Percentiles rank a stretch among this genome's conserved stretches.
phyloP scores from a whole-genome alignment of 2,797 vertebrate genomes.

The Discoglossus pictus region DNA sequence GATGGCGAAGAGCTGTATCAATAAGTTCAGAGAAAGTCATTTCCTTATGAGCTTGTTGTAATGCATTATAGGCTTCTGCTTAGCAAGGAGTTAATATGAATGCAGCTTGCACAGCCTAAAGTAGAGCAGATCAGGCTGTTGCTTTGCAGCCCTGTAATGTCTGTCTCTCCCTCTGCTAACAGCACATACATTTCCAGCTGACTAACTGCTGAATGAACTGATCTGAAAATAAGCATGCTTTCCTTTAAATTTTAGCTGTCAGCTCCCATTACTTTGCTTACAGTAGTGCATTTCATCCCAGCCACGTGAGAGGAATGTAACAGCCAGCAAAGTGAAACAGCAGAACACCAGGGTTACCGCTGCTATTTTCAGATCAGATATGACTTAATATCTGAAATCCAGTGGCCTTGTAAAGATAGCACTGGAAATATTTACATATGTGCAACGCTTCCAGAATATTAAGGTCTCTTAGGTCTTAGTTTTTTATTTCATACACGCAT shows the following conservation, averaged over 20 bases:
- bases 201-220: conserved; percentile 65
- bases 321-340: conserved; percentile 13
- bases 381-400: conserved; percentile 35
- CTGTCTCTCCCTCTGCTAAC: conserved; percentile 35
- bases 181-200: conserved; percentile 63
- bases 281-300: conserved; percentile 45
- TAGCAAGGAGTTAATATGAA: conserved; percentile 27
- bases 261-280: conserved; percentile 51
- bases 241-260: conserved; percentile 57
- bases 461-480: neutral
- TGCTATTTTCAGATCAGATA: conserved; percentile 36
- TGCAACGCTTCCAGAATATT: neutral
- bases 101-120: conserved; percentile 9
- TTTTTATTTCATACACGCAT: neutral
- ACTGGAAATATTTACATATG: neutral
- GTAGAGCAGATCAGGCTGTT: conserved; percentile 20
- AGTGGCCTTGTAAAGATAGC: conserved; percentile 21
- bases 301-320: conserved; percentile 36
- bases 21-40: too few relatives aligned
- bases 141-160: conserved; percentile 24
- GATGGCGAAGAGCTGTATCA: too few relatives aligned
- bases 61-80: too few relatives aligned
- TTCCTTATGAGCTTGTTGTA: too few relatives aligned
- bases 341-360: conserved; percentile 31
- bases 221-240: conserved; percentile 59